Base-by-base conservation (phyloP, 2,113 vertebrate species). In the Prunella fulvescens region DNA sequence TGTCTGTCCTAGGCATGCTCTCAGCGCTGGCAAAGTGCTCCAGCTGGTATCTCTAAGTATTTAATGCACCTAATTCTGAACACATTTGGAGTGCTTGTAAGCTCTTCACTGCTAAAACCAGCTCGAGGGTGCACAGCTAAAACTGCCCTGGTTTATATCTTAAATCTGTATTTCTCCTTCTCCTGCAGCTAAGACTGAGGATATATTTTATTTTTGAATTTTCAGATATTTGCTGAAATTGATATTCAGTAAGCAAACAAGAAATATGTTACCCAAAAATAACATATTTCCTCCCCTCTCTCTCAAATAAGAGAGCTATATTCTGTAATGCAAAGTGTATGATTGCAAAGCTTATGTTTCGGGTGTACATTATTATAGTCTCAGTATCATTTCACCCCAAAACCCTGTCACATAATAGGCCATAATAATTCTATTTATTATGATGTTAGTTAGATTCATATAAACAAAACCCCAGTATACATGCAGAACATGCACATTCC, bases 271-370 rank as follows among this genome's bases (percentile, higher is more conserved):
- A 31, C 23, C 6, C 72, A 42, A 35, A 78, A 37, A 61, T 66
- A 81, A 70, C 0, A 0, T 33, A 65, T n/a, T 78, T 33, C 25
- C 29, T n/a, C 33, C 19, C 10, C 1, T 3, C 14, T 42, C 42
- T 51, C 60, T 66, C 42, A 62, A 53, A 42, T 62, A 29, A 33
- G 33, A 88, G 39, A 70, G 39, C 23, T 54, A 6, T 42, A 61
- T 54, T 84, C 3, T n/a, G 44, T 42, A 74, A 71, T 10, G 7
- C 1, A 3, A 93, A 79, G 33, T 13, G 3, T 20, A n/a, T 7
- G 22, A 64, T 29, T 84, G 23, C 50, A 85, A 44, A 93, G 17
- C 19, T 64, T 45, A 42, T 35, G 5, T 19, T 90, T 87, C 64
- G 23, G 35, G 20, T 70, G 54, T 19, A 19, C 14, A 25, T 56